These are phyloP conservation scores for Cantharis flavilabris DNA, from an alignment of 2,888 invertebrate species.

Conservation along the genomic window DNA sequence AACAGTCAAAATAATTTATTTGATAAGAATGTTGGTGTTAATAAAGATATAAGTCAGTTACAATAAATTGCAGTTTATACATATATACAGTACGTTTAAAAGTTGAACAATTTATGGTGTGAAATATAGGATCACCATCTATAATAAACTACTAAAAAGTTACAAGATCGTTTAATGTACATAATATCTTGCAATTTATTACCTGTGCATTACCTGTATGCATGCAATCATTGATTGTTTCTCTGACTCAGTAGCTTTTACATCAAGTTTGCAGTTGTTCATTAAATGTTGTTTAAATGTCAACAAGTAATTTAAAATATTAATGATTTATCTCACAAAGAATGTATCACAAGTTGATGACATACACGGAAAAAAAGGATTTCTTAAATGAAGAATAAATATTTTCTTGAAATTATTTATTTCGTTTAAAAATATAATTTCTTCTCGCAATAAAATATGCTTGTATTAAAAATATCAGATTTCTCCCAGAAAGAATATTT, in stretches of 20 bases:
- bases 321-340: no score
- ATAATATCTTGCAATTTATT: background rate
- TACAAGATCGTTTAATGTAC: background rate
- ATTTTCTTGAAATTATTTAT: no score
- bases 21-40: background rate
- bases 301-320: no score
- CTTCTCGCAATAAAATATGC: no score
- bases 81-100: no score
- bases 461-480: no score
- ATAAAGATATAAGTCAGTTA: background rate
- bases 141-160: background rate
- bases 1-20: background rate
- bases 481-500: no score
- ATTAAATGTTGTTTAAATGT: background rate
- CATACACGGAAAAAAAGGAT: no score
- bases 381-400: no score
- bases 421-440: no score
- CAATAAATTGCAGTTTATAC: background rate
- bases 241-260: background rate
- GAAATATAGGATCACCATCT: background rate
- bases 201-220: background rate
- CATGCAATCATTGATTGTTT: no score
- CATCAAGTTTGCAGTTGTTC: background rate
- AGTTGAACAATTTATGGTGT: background rate
- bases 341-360: no score